Percentiles rank a stretch among this genome's conserved stretches.
phyloP scores from a whole-genome alignment of 2,888 invertebrate genomes.

The Hydrotaea diabolus region DNA sequence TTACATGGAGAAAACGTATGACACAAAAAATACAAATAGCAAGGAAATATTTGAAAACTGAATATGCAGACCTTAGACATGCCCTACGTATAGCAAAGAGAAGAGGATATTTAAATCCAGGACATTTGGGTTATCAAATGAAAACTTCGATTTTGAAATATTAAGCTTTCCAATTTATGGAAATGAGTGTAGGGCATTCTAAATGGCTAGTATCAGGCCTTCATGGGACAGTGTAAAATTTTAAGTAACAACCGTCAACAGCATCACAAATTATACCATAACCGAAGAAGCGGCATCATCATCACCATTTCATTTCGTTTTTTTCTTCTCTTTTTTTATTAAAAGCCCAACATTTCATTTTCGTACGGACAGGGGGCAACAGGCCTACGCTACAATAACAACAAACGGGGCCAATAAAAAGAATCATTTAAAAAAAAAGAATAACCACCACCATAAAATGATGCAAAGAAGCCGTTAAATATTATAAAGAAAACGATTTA shows the following conservation, averaged over 20 bases:
- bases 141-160: background rate
- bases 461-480: conserved; percentile 80
- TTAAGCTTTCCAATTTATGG: background rate
- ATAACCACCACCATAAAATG: conserved; percentile 80
- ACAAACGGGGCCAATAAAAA: conserved; percentile 18
- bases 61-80: background rate
- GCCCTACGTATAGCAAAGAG: background rate
- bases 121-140: background rate
- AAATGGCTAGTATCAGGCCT: background rate
- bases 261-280: background rate
- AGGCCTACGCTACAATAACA: conserved; percentile 11
- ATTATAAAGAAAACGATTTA: conserved; percentile 80
- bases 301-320: conserved; percentile 25
- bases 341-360: conserved; percentile 62
- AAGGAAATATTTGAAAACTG: conserved; percentile 28
- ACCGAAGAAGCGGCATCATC: conserved; percentile 49
- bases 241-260: conserved; percentile 27
- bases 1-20: background rate
- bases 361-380: conserved; percentile 4
- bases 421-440: conserved; percentile 75
- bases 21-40: conserved; percentile 17
- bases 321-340: conserved; percentile 29
- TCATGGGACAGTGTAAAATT: background rate
- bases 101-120: too few species aligned
- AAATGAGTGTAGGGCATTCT: background rate